Evolutionary conservation across 2,888 invertebrate genomes (phyloP), one percentile per base, ranked within the genome.

Genomic region (Schizaphis graminum): DNA sequence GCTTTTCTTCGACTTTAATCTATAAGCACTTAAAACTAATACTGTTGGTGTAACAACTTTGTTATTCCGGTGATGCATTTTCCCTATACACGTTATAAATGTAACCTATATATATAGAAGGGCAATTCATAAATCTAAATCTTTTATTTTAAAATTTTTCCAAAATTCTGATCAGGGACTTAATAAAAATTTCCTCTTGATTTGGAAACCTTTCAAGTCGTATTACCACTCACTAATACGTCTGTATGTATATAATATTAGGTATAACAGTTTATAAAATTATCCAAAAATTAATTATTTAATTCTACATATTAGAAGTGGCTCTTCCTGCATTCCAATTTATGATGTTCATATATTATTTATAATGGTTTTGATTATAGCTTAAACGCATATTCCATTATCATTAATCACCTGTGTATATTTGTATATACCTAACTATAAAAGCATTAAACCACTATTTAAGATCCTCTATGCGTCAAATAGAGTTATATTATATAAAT

Each of bases 1-100:
- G 35, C 84, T 84, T 92, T 92, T 67, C 49, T 61, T 67, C 41
- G 28, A 84, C 84, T 92, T 87, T 92, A 92, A 92, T 92, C 49
- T 28, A 57, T 67, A 49, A 92, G 67, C 61, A 92, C 92, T 92
- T 49, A 41, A 21, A 92, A 61, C 92, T 87, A 92, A 87, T 26
- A 49, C 57, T 67, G 49, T 87, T 28, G 8, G 67, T 61, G 16
- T 67, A 49, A 57, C n/a, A 61, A 87, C 87, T 87, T 67, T 92
- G 35, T 49, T 91, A 44, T 85, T 91, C n/a, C 21, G n/a, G 35
- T 47, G 61, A 87, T 57, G 26, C n/a, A 61, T 49, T 92, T 86
- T 85, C 61, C 41, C 49, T 26, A 28, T 41, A 35, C 41, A 56
- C 24, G 35, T 16, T 28, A 41, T 41, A 56, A 35, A 35, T 77